A percentile compares a stretch with the other conserved stretches of the same genome.
phyloP scores from a whole-genome alignment of 2,113 vertebrate genomes.

The Todiramphus chloris region DNA sequence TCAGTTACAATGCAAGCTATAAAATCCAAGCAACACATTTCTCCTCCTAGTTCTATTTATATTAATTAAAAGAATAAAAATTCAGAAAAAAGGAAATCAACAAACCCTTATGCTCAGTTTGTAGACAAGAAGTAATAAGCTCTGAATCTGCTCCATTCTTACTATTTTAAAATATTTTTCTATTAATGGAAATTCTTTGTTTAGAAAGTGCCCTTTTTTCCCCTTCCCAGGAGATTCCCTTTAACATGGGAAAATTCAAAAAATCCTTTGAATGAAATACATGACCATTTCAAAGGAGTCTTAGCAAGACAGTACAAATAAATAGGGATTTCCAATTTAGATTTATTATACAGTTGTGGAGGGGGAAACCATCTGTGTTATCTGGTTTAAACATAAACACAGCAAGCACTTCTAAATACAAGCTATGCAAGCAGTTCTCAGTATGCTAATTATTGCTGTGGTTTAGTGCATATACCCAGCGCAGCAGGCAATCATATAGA shows the following conservation, averaged over 20 bases:
- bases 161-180: not conserved
- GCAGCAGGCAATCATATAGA: not conserved
- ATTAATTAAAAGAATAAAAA: not conserved
- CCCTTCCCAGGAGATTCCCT: not conserved
- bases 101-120: not conserved
- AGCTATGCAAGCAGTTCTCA: not conserved
- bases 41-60: not conserved
- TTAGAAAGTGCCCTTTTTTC: not conserved
- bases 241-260: constrained; percentile 16
- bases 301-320: constrained; percentile 19
- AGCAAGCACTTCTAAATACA: not conserved
- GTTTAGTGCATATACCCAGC: not conserved
- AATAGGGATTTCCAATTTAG: constrained; percentile 20
- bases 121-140: not conserved
- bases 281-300: constrained; percentile 32
- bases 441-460: not conserved
- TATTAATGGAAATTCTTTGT: constrained; percentile 5
- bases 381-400: constrained; percentile 34
- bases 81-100: fast-evolving
- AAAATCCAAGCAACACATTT: not conserved
- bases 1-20: not conserved
- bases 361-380: constrained; percentile 17
- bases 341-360: constrained; percentile 40
- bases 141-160: not conserved
- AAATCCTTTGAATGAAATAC: not conserved